Evolutionary conservation across 2,888 invertebrate genomes (phyloP).

Genomic region (Dione vanillae): DNA sequence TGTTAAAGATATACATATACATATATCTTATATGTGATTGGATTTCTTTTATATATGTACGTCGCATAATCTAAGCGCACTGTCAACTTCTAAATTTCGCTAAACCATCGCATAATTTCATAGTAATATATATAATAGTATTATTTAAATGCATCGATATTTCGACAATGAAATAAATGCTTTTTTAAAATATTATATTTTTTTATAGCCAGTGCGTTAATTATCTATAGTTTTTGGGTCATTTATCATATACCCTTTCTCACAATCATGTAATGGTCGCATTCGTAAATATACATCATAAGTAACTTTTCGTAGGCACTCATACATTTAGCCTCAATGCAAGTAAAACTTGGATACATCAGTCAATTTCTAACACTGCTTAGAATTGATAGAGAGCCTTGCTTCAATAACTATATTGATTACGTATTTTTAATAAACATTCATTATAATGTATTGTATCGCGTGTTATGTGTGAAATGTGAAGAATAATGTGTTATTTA

Average conservation of each 20-base stretch:
- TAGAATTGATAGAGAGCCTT: constrained; percentile 53
- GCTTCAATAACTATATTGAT: constrained; percentile 28
- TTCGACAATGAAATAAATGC: constrained; percentile 2
- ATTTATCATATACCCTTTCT: constrained; percentile 66
- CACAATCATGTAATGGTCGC: constrained; percentile 82
- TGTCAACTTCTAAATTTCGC: constrained; percentile 69
- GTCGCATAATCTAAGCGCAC: constrained; percentile 77
- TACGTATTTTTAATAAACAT: constrained; percentile 21
- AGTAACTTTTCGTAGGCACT: constrained; percentile 82
- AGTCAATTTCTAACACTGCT: constrained; percentile 59
- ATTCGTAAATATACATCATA: constrained; percentile 79
- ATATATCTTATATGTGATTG: constrained; percentile 58
- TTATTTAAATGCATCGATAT: constrained; percentile 43
- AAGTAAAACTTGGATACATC: constrained; percentile 61
- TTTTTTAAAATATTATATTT: constrained; percentile 57
- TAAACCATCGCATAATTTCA: constrained; percentile 66
- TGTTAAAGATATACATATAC: constrained; percentile 46
- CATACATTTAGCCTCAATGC: constrained; percentile 71
- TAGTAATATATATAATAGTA: constrained; percentile 23
- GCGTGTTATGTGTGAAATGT: constrained; percentile 20
- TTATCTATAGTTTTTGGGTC: constrained; percentile 48
- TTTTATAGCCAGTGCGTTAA: constrained; percentile 64
- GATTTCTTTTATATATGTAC: constrained; percentile 54
- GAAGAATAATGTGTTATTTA: neutral
- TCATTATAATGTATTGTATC: constrained; percentile 20